Evolutionary conservation across 1,140 invertebrate genomes (phyloP).

Genomic region (Ceratina australensis): DNA sequence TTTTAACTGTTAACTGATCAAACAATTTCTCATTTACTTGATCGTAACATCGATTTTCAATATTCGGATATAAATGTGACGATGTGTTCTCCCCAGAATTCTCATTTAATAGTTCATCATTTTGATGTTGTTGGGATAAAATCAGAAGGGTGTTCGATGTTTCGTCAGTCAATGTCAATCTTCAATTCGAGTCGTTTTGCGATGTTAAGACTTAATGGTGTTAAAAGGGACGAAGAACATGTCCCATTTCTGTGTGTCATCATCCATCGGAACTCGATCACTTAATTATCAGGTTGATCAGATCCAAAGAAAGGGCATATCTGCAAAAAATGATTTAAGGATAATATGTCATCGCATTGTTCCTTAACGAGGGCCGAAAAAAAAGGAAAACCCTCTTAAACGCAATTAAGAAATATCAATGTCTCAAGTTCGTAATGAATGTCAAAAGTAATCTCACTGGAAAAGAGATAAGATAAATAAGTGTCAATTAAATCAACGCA

Average conservation of each 20-base stretch:
- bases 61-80: too few species aligned
- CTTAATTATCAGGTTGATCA: not conserved
- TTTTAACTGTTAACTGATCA: conserved; percentile 10
- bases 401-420: not conserved
- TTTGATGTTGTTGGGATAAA: too few species aligned
- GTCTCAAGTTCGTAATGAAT: not conserved
- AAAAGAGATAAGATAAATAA: conserved; percentile 13
- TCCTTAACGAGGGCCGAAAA: not conserved
- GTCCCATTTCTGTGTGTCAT: not conserved
- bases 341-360: conserved; percentile 6
- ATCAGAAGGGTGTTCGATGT: not conserved
- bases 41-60: not conserved
- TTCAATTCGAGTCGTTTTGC: not conserved
- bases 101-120: conserved; percentile 1
- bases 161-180: conserved; percentile 9
- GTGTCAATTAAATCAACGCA: conserved; percentile 57
- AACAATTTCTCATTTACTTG: not conserved
- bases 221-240: not conserved
- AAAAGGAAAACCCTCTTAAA: not conserved
- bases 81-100: not conserved
- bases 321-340: conserved; percentile 12
- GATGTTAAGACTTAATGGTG: not conserved
- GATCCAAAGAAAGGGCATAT: not conserved
- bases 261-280: not conserved
- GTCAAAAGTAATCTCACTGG: not conserved